Evolutionary conservation across 2,797 vertebrate species (phyloP).

Genomic region (Prunella strophiata): DNA sequence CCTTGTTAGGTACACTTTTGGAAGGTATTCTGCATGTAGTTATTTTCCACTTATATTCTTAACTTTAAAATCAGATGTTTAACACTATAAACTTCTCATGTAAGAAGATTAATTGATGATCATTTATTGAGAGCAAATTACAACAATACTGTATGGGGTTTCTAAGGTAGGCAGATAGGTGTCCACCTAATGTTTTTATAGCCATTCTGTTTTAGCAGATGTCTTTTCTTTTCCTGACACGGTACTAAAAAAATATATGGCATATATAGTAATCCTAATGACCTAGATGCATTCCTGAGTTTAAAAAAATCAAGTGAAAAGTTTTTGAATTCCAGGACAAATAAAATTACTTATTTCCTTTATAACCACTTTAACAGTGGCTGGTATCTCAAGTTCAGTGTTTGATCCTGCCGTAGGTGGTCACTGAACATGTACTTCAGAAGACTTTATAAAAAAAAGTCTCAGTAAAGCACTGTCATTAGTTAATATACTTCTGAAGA

Average conservation of each 20-base stretch:
- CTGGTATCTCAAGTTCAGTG: background rate
- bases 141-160: background rate
- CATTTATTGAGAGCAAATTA: background rate
- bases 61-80: constrained; percentile 58
- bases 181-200: background rate
- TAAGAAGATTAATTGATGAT: constrained; percentile 1
- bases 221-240: background rate
- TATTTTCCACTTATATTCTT: constrained; percentile 24
- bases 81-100: constrained; percentile 5
- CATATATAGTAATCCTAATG: background rate
- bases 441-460: background rate
- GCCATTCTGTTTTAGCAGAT: background rate
- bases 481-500: background rate
- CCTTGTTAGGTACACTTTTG: background rate
- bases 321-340: background rate
- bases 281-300: background rate
- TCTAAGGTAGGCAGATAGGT: background rate
- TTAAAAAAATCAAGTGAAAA: background rate
- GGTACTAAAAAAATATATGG: background rate
- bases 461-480: background rate
- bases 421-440: background rate
- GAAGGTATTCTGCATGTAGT: constrained; percentile 2
- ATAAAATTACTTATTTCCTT: background rate
- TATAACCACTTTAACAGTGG: background rate
- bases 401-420: background rate